Base-by-base conservation (phyloP, 2,888 invertebrate genomes). In the Hymenopus coronatus region DNA sequence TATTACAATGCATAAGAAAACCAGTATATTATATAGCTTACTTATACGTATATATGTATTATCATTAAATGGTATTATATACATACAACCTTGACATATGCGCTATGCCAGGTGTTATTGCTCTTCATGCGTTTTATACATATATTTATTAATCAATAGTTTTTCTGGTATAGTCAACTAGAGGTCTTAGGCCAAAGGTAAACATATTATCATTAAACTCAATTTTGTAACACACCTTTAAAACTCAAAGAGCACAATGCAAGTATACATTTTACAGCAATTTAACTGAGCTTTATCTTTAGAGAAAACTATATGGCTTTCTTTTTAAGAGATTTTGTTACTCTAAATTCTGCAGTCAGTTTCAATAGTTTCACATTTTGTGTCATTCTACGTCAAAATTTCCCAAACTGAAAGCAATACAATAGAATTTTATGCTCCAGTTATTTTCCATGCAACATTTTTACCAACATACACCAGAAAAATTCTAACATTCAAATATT, bases 1-100 rank as follows among this genome's bases (percentile, higher is more conserved):
- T 85, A 85, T 85, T 46, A 85, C 84, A 40, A 30, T 84, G 46
- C 54, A 85, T 85, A 40, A 84, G 30, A 84, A n/a, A 85, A 54
- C 28, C 27, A 46, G 9, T 40, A 54, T 46, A 54, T n/a, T 46
- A 40, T 46, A 54, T 70, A 40, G 15, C 27, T 85, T 46, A 54
- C 54, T 28, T n/a, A 84, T 33, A 30, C n/a, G 85, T 85, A 9
- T 46, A 27, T 85, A 46, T 85, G 28, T 40, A 83, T 54, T 85
- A 85, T 84, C 20, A 8, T 12, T 54, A 33, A 25, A 25, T 40
- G n/a, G n/a, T 84, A 25, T 9, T 33, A 33, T 70, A 70, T 70
- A 70, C 40, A 70, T 70, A 70, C 54, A 70, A 70, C 25, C 25
- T 20, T 70, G 54, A 20, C 54, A 70, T 40, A 40, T 70, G 8